A percentile compares a stretch with the other conserved stretches of the same genome.
phyloP scores from a whole-genome alignment of 2,113 vertebrate genomes.

The Microcebus murinus region DNA sequence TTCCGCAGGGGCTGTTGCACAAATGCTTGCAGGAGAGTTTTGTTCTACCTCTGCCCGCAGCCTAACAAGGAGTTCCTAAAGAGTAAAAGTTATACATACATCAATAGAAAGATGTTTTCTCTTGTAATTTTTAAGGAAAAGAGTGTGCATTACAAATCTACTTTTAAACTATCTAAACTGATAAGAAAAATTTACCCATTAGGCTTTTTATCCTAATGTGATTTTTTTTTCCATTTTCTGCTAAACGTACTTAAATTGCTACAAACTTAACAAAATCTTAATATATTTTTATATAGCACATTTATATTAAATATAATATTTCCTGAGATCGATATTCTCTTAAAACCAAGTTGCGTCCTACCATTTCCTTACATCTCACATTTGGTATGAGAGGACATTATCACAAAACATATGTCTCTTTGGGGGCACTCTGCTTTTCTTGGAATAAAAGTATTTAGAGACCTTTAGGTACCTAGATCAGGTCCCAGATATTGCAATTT shows the following conservation, averaged over 20 bases:
- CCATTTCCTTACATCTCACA: neutral
- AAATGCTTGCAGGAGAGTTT: neutral
- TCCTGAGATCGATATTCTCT: neutral
- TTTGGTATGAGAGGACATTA: neutral
- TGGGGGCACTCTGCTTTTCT: neutral
- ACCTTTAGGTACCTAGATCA: neutral
- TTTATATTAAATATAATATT: neutral
- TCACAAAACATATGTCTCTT: neutral
- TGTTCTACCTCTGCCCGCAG: neutral
- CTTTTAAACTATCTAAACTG: neutral
- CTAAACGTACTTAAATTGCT: neutral
- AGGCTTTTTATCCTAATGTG: neutral
- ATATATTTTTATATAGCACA: neutral
- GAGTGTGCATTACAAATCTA: neutral
- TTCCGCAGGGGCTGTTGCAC: rapidly evolving
- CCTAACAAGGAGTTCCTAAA: neutral
- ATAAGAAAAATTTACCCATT: neutral
- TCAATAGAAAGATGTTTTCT: neutral
- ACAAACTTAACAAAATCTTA: neutral
- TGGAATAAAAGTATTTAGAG: neutral
- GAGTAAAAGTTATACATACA: neutral
- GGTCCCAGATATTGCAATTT: neutral
- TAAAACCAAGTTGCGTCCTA: neutral
- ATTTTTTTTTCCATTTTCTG: neutral
- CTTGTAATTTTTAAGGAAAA: neutral